Base-by-base conservation (phyloP, 2,888 invertebrate species). In the Lasioglossum marginatum region DNA sequence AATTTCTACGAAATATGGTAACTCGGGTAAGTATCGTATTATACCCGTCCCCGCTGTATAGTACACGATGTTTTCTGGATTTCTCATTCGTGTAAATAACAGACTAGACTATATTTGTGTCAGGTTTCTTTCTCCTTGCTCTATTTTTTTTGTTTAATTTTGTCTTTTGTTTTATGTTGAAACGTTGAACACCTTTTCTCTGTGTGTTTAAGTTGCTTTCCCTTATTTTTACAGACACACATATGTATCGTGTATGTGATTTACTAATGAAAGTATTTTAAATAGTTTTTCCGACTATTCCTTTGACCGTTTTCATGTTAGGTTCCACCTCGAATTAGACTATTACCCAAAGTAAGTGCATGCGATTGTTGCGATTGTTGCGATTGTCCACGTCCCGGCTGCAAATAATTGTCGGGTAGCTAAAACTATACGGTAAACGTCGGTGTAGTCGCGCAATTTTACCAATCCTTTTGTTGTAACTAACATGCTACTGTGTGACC, bases 21-120 rank as follows among this genome's bases (percentile, higher is more conserved):
- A 88, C 94, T 86, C 93, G 93, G 94, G 94, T 94, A 83, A 91
- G 74, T 43, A 19, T 63, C 16, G 0, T 19, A 63, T 27, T 63
- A 31, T 31, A 63, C 31, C 31, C 6, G 6, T 31, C 8, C 60
- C n/a, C n/a, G 27, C 23, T 57, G 12, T 57, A 34, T 16, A 52
- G 34, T 75, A 48, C 6, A 43, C 0, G 1, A 14, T n/a, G 2
- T 70, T 27, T 66, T 19, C 0, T 78, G 73, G 68, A 75, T 34
- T 60, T 75, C 19, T 31, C 19, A 37, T 71, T 79, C 45, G 70
- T 77, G 72, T 71, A 75, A 71, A 66, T 71, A 74, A 79, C 70
- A 45, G 60, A 77, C 45, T 78, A 63, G 10, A 31, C 16, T 63
- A n/a, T n/a, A n/a, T 77, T 57, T 68, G 34, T 52, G 4, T 48